Conservation (phyloP, 2,797 vertebrate genomes). For the Leptodactylus fallax region DNA sequence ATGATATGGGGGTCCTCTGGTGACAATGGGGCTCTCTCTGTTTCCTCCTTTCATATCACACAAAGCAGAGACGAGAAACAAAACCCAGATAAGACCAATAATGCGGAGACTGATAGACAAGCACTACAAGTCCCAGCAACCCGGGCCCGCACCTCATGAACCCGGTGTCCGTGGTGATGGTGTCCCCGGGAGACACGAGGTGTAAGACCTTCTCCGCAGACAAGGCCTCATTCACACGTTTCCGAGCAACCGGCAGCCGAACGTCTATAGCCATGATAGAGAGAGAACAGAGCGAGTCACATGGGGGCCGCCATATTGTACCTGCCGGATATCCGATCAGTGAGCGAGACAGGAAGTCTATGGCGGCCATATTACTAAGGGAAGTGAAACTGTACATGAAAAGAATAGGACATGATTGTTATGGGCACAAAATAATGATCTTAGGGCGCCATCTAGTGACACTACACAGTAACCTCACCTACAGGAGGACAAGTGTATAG, state of each 20-base stretch:
- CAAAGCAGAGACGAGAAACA: no score
- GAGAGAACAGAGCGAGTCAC: not conserved
- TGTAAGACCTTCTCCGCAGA: conserved; percentile 76
- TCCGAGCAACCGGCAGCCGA: conserved; percentile 80
- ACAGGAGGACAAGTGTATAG: no score
- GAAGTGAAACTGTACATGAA: no score
- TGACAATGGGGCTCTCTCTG: no score
- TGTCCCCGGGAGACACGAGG: conserved; percentile 92
- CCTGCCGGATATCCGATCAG: not conserved
- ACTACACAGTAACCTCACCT: not conserved
- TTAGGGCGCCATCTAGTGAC: fast-evolving
- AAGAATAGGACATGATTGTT: conserved; percentile 28
- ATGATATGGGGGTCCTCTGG: no score
- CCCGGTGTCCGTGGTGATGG: conserved; percentile 94
- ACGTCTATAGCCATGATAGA: conserved; percentile 88
- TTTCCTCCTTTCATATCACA: no score
- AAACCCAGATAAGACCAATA: no score
- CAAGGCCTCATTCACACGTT: conserved; percentile 65
- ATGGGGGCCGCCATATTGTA: conserved; percentile 57
- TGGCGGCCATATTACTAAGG: not conserved
- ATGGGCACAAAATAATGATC: not conserved
- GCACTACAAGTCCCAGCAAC: not conserved
- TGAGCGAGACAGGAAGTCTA: not conserved
- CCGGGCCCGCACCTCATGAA: conserved; percentile 88
- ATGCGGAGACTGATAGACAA: no score